Evolutionary conservation across 2,113 vertebrate genomes (phyloP).

Genomic region (Parus major): DNA sequence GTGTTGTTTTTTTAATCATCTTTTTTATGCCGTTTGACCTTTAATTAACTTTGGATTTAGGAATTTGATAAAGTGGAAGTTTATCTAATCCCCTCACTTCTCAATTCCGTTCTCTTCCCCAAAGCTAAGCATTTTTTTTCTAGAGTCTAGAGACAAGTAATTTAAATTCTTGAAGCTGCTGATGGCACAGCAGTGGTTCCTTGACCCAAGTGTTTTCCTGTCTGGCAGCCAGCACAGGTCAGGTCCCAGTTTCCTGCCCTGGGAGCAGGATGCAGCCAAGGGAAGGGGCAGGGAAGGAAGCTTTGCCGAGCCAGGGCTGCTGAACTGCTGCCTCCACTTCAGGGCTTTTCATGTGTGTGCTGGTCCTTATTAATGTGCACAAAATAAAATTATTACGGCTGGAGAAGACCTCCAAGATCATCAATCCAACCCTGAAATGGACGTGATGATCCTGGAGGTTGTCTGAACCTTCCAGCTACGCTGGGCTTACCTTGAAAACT

Average conservation of each 20-base stretch:
- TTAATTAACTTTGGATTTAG: not conserved
- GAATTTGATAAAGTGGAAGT: not conserved
- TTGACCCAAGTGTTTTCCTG: not conserved
- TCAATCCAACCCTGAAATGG: too few relatives aligned
- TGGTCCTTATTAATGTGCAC: fast-evolving
- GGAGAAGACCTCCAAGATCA: too few relatives aligned
- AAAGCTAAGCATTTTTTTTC: not conserved
- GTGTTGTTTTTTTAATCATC: not conserved
- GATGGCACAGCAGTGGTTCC: not conserved
- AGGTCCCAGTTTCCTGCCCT: not conserved
- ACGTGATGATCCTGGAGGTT: fast-evolving
- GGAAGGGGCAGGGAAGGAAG: not conserved
- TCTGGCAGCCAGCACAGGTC: not conserved
- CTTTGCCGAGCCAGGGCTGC: not conserved
- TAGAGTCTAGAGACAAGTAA: not conserved
- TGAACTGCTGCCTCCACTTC: not conserved
- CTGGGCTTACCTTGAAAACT: fast-evolving
- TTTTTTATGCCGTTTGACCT: not conserved
- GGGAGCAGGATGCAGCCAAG: constrained; percentile 15
- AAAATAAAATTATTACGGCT: not conserved
- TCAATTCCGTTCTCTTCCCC: not conserved
- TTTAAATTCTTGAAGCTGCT: not conserved
- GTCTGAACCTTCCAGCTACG: fast-evolving
- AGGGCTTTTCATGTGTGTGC: not conserved
- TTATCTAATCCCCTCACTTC: not conserved